Conservation (phyloP, 2,888 invertebrate species). For the Odontomyia ornata region DNA sequence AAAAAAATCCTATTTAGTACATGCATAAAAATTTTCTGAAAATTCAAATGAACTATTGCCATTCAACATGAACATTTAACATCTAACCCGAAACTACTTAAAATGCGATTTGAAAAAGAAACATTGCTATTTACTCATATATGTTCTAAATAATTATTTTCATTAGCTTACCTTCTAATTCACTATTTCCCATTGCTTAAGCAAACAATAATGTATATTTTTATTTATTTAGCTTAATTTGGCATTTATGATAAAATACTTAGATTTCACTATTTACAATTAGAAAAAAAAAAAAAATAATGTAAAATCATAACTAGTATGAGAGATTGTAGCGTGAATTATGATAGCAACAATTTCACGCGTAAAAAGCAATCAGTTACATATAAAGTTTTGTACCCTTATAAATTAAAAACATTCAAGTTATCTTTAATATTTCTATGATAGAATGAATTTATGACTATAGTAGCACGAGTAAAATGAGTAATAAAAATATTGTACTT, state of each 20-base stretch:
- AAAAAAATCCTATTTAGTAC: not conserved
- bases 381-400: not conserved
- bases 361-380: conserved; percentile 18
- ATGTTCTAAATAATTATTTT: not conserved
- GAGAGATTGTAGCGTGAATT: not conserved
- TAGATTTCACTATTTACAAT: not conserved
- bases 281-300: not conserved
- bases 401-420: too few species aligned
- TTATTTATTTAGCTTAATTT: conserved; percentile 1
- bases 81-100: too few species aligned
- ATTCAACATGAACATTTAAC: too few species aligned
- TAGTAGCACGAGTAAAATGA: not conserved
- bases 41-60: too few species aligned
- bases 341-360: conserved; percentile 39
- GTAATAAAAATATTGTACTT: conserved; percentile 60
- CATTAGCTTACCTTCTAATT: conserved; percentile 55
- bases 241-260: not conserved
- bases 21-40: not conserved
- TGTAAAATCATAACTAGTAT: not conserved
- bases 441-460: too few species aligned
- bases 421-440: too few species aligned
- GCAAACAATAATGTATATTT: conserved; percentile 47
- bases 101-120: not conserved
- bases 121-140: not conserved
- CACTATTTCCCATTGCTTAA: conserved; percentile 56